Percentiles rank a stretch among this genome's conserved stretches.
Evolutionary conservation across 1,140 invertebrate species (phyloP).

Genomic region (Phymorhynchus buccinoides): DNA sequence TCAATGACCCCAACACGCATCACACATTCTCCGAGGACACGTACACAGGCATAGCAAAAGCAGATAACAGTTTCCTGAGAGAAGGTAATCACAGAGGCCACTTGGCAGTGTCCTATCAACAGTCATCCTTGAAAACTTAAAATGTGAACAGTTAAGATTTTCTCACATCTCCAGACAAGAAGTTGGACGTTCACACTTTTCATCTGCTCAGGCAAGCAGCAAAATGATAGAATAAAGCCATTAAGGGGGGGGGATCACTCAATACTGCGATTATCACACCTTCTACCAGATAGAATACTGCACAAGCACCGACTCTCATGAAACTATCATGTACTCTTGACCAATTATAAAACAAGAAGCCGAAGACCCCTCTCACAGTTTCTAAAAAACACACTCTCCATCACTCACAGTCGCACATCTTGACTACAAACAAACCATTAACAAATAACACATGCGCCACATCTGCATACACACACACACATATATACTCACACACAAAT

Average conservation of each 20-base stretch:
- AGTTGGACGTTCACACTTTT: not conserved
- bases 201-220: not conserved
- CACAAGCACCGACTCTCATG: not conserved
- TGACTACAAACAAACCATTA: not conserved
- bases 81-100: not conserved
- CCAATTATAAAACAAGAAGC: not conserved
- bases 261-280: not conserved
- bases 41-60: not conserved
- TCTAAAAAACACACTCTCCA: not conserved
- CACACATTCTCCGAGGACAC: not conserved
- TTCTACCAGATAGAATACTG: not conserved
- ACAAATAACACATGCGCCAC: not conserved
- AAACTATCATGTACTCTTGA: constrained; percentile 23
- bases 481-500: not conserved
- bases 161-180: not conserved
- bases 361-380: not conserved
- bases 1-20: not conserved
- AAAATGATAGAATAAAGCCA: not conserved
- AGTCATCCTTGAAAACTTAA: not conserved
- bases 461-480: not conserved
- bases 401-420: not conserved
- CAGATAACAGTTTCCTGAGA: constrained; percentile 29
- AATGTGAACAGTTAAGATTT: not conserved
- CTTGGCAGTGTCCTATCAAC: constrained; percentile 1
- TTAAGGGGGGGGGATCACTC: no score